phyloP scores from a whole-genome alignment of 2,797 vertebrate species.

The Vireo griseus region DNA sequence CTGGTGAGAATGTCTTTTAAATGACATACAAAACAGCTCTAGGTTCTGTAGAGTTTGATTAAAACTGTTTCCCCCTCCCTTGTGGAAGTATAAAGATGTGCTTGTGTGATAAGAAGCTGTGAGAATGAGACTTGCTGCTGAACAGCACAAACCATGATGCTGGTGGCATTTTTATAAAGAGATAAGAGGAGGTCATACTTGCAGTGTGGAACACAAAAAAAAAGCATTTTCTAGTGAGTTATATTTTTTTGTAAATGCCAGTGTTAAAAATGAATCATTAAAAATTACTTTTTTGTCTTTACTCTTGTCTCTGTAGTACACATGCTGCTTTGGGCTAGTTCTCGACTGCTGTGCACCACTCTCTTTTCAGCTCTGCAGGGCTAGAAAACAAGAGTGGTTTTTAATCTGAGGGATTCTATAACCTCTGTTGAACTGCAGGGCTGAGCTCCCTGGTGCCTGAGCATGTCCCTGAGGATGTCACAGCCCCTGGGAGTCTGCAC shows the following conservation, averaged over 20 bases:
- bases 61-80: neutral
- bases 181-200: neutral
- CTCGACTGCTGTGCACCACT: neutral
- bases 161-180: neutral
- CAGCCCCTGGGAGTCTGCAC: neutral
- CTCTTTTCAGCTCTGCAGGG: neutral
- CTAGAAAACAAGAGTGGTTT: neutral
- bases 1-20: neutral
- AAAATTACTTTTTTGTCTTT: neutral
- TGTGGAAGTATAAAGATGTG: neutral
- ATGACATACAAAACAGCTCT: neutral
- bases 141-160: neutral
- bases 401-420: neutral
- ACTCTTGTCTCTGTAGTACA: neutral
- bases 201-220: neutral
- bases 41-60: neutral
- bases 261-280: neutral
- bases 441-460: neutral
- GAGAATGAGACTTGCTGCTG: neutral
- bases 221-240: neutral
- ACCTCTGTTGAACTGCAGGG: neutral
- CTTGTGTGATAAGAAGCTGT: neutral
- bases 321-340: neutral
- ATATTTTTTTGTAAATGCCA: neutral
- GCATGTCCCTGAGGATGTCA: neutral